phyloP scores from a whole-genome alignment of 2,888 invertebrate genomes.

The Mesoligia furuncula region DNA sequence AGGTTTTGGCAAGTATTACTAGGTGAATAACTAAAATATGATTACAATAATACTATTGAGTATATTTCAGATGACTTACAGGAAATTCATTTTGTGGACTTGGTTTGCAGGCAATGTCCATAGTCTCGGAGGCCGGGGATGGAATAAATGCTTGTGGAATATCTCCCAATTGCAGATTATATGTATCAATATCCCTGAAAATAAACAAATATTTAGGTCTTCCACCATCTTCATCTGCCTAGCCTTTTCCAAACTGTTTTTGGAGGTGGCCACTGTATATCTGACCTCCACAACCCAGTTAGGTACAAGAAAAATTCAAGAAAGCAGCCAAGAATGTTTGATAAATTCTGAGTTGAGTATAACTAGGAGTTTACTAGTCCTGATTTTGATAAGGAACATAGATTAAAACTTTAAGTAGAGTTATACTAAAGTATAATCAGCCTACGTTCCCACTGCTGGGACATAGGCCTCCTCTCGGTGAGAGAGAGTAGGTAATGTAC shows the following conservation, averaged over 20 bases:
- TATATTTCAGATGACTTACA: constrained; percentile 18
- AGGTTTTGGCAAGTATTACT: neutral
- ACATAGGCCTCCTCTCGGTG: too few relatives aligned
- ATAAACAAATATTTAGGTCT: neutral
- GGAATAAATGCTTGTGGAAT: constrained; percentile 25
- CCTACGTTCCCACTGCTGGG: too few relatives aligned
- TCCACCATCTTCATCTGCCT: neutral
- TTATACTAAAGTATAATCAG: too few relatives aligned
- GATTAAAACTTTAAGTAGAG: neutral
- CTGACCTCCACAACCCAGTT: neutral
- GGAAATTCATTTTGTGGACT: constrained; percentile 27
- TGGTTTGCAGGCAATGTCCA: constrained; percentile 43
- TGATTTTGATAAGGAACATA: neutral
- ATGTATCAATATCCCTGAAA: constrained; percentile 39
- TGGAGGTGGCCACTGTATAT: neutral
- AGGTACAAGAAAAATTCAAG: neutral
- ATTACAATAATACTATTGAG: neutral
- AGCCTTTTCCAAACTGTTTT: neutral
- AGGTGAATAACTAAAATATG: neutral
- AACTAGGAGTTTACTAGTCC: neutral
- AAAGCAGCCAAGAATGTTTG: neutral
- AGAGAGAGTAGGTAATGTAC: too few relatives aligned
- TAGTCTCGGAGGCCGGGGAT: constrained; percentile 48
- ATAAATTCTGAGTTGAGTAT: neutral
- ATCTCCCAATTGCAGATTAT: constrained; percentile 16